Evolutionary conservation across 2,797 vertebrate genomes (phyloP), one percentile per base, ranked within the genome.

Genomic region (Tinamus major): DNA sequence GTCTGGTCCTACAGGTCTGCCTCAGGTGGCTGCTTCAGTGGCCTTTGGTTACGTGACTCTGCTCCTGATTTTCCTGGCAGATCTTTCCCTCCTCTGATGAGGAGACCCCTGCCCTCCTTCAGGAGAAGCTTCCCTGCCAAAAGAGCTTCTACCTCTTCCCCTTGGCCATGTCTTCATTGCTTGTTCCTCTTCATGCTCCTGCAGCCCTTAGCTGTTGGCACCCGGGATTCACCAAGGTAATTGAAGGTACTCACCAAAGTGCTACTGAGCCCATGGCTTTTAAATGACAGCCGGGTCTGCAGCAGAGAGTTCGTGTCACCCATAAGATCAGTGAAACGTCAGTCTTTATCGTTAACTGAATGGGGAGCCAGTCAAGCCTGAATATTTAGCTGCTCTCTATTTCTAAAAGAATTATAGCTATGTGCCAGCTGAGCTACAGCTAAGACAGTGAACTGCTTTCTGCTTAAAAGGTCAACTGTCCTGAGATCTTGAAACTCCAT

Each of bases 241-340:
- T 3, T 27, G 20, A 31, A 46, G 65, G 78, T 86, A 41, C 7
- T 94, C 17, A 33, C 9, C 27, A 35, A 21, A 70, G 7, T 14
- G 3, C 24, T 74, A 1, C 5, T 67, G 18, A 17, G 3, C 31
- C 12, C 41, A 49, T 37, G 11, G 5, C 12, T 13, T 15, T 59
- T 67, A 51, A 58, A 46, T 0, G 0, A 35, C 17, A 71, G 63
- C 18, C 3, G 58, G 15, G 3, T 14, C 20, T 79, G 49, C 26
- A 61, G 24, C 13, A 64, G 20, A 56, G 42, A 16, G 27, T 33
- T 20, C 81, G 39, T 63, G 53, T 91, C 90, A 68, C 1, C 5
- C 18, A 24, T n/a, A 58, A 44, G 48, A 35, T 39, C 64, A 48
- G 81, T 51, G 29, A 68, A 23, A 31, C 7, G 21, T 20, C 8